These are phyloP conservation scores for Actinia tenebrosa DNA, from an alignment of 64 coral and sea anemone genomes.

Conservation along the genomic window DNA sequence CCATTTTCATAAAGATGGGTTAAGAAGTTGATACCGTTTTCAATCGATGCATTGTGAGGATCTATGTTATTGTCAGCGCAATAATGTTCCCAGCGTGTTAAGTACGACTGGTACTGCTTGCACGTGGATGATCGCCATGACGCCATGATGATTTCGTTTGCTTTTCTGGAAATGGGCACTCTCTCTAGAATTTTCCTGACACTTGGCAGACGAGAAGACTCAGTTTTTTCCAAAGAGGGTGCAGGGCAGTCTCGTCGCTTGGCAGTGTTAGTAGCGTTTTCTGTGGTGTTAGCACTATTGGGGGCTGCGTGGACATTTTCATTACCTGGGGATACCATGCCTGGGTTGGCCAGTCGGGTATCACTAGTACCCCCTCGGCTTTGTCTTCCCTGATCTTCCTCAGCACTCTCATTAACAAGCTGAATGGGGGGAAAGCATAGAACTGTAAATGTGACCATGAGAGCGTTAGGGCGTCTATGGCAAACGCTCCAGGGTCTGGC, in stretches of 20 bases:
- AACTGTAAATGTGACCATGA: too few species aligned
- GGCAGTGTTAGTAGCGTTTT: constrained; percentile 1
- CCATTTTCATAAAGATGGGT: neutral
- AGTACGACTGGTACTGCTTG: constrained; percentile 41
- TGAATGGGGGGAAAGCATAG: constrained; percentile 31
- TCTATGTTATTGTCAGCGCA: constrained; percentile 9
- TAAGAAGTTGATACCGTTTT: constrained; percentile 11
- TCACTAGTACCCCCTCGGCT: constrained; percentile 25
- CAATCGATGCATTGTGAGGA: neutral
- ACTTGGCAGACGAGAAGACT: constrained; percentile 38
- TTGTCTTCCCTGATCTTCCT: constrained; percentile 30
- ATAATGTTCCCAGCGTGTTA: constrained; percentile 7
- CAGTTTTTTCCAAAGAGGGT: constrained; percentile 25
- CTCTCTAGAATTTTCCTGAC: constrained; percentile 5
- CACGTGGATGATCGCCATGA: constrained; percentile 21
- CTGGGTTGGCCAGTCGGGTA: constrained; percentile 41
- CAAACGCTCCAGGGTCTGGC: neutral
- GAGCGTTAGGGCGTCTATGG: too few species aligned
- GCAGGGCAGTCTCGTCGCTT: neutral
- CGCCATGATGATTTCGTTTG: constrained; percentile 28
- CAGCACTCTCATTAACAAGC: too few species aligned
- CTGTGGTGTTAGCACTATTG: neutral
- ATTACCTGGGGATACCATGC: constrained; percentile 36
- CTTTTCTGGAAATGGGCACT: neutral
- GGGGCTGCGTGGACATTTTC: neutral